Percentiles rank a stretch among this genome's conserved stretches.
phyloP scores from a whole-genome alignment of 2,888 invertebrate genomes.

The Polymixis flavicincta region DNA sequence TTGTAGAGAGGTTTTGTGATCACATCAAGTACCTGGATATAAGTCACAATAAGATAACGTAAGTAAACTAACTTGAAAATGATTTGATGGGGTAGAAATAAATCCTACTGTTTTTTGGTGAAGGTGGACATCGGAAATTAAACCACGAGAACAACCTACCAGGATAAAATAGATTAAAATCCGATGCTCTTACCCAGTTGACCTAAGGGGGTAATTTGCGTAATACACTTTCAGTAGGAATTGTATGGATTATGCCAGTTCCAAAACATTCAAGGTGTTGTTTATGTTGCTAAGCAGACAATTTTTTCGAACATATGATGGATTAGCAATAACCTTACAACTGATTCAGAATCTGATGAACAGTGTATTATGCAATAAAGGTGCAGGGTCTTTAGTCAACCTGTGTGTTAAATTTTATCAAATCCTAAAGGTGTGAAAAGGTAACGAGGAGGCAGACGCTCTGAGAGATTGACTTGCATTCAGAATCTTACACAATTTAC shows the following conservation, averaged over 20 bases:
- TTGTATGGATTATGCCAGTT: too few relatives aligned
- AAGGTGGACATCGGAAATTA: not conserved
- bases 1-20: constrained; percentile 91
- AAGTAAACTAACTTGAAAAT: constrained; percentile 72
- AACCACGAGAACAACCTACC: not conserved
- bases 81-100: not conserved
- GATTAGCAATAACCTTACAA: too few relatives aligned
- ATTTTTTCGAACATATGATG: too few relatives aligned
- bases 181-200: not conserved
- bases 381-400: too few relatives aligned
- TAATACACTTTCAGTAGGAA: too few relatives aligned
- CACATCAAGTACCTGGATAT: constrained; percentile 92
- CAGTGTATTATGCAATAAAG: too few relatives aligned
- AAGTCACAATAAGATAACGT: constrained; percentile 94
- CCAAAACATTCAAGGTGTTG: too few relatives aligned
- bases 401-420: too few relatives aligned
- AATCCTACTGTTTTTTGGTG: not conserved
- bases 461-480: not conserved
- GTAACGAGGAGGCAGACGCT: not conserved
- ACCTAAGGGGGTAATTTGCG: too few relatives aligned
- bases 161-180: not conserved
- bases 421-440: too few relatives aligned
- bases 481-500: not conserved
- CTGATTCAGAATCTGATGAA: too few relatives aligned
- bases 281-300: too few relatives aligned